Evolutionary conservation across 2,113 vertebrate genomes (phyloP).

Genomic region (Formicarius rufipectus): DNA sequence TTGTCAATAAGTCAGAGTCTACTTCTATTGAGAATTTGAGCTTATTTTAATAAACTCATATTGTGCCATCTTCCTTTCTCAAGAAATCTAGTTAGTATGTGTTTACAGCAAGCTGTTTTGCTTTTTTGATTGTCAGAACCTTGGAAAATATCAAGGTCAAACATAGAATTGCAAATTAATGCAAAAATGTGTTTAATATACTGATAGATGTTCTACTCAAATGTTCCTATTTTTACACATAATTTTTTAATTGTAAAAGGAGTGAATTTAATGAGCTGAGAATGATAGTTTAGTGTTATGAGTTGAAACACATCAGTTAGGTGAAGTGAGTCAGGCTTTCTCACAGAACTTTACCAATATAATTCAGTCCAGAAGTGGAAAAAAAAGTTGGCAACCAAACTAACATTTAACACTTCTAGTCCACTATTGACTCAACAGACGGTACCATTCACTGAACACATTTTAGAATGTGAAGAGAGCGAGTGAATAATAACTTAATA

Average conservation of each 20-base stretch:
- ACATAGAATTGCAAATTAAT: constrained; percentile 57
- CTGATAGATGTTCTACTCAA: not conserved
- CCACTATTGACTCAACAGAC: not conserved
- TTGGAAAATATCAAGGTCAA: constrained; percentile 53
- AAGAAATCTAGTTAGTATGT: not conserved
- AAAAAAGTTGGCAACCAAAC: not conserved
- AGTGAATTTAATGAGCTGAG: constrained; percentile 20
- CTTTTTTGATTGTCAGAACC: constrained; percentile 47
- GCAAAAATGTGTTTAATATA: constrained; percentile 37
- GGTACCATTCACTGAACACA: not conserved
- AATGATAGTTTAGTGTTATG: not conserved
- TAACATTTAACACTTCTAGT: not conserved
- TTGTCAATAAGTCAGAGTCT: not conserved
- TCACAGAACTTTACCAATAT: not conserved
- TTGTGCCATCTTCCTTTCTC: not conserved
- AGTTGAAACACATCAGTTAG: not conserved
- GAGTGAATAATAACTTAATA: not conserved
- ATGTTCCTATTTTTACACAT: constrained; percentile 22
- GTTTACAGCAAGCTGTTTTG: constrained; percentile 25
- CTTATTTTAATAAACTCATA: not conserved
- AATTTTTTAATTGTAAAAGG: constrained; percentile 48
- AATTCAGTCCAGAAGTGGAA: not conserved
- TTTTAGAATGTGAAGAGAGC: not conserved
- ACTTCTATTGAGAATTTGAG: not conserved
- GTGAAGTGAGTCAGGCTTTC: not conserved